These are phyloP conservation scores for Aphis craccivora DNA, from an alignment of 1,140 invertebrate species.

Conservation along the genomic window DNA sequence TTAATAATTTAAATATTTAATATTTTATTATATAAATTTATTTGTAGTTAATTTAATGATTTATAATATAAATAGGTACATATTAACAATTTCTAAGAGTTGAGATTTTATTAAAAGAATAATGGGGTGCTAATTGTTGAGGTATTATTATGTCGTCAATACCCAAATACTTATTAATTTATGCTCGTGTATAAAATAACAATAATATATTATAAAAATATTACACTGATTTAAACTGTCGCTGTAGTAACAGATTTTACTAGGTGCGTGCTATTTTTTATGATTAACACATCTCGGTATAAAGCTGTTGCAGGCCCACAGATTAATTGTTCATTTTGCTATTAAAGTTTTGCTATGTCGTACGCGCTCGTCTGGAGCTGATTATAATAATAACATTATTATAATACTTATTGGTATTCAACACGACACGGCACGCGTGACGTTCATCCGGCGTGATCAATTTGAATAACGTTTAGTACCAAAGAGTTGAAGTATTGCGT, in stretches of 20 bases:
- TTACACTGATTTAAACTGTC: neutral
- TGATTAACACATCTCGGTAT: neutral
- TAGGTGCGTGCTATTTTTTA: neutral
- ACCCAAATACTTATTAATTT: neutral
- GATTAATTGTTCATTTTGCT: neutral
- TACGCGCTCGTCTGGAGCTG: neutral
- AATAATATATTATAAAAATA: neutral
- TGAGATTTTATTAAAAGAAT: neutral
- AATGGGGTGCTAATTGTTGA: neutral
- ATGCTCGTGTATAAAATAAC: neutral
- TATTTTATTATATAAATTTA: too few species aligned
- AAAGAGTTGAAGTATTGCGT: neutral
- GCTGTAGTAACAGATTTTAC: neutral
- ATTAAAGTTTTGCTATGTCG: too few species aligned
- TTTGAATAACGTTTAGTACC: neutral
- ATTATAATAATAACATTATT: neutral
- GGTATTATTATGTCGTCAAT: neutral
- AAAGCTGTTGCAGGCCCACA: neutral
- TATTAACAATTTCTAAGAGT: too few species aligned
- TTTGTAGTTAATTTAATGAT: neutral
- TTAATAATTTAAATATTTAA: too few species aligned
- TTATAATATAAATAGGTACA: too few species aligned
- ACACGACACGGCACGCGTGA: neutral
- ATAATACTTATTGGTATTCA: slow-evolving; percentile 14
- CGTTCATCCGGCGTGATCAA: neutral